Evolutionary conservation across 2,113 vertebrate species (phyloP), one percentile per base, ranked within the genome.

Genomic region (Pollachius pollachius): DNA sequence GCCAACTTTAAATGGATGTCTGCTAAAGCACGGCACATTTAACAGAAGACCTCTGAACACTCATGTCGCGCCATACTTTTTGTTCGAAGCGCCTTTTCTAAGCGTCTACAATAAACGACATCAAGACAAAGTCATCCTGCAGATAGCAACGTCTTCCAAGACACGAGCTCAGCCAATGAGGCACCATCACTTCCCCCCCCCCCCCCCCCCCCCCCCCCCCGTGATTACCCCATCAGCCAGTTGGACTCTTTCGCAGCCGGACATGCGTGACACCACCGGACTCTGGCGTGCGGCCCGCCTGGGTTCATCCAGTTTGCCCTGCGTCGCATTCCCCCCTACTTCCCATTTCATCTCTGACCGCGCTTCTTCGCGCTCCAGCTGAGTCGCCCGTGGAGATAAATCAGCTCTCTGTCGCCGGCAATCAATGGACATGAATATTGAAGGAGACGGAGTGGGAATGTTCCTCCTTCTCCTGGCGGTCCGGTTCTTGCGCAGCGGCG

Each of bases 361-460:
- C 77, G 65, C 80, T 89, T 85, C 72, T 79, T 71, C 74, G 72
- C 2, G 60, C 64, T 78, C 80, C 70, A 18, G 77, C 76, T 84
- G 84, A 86, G 86, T 71, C 77, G 77, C 69, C 85, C 6, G 85
- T 84, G 80, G 79, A 84, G 80, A 85, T 84, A 82, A 83, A 84
- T 85, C 82, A 81, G 78, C 72, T 58, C 70, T 73, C 54, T 2
- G 72, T 84, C 82, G 72, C 74, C 87, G 85, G 41, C 41, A 9
- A 91, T 86, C 75, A 89, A 87, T 86, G 79, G 69, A 68, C 77
- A 85, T 77, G 74, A 73, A 87, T 88, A 87, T 91, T 71, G 69
- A 79, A 84, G 82, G 79, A 81, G 85, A 87, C 71, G 65, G 77
- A 70, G 71, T 84, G 70, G 73, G 76, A 84, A 78, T 73, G 77